Percentiles rank a stretch among this genome's conserved stretches.
phyloP scores from a whole-genome alignment of 2,113 vertebrate species.

The Alces alces region DNA sequence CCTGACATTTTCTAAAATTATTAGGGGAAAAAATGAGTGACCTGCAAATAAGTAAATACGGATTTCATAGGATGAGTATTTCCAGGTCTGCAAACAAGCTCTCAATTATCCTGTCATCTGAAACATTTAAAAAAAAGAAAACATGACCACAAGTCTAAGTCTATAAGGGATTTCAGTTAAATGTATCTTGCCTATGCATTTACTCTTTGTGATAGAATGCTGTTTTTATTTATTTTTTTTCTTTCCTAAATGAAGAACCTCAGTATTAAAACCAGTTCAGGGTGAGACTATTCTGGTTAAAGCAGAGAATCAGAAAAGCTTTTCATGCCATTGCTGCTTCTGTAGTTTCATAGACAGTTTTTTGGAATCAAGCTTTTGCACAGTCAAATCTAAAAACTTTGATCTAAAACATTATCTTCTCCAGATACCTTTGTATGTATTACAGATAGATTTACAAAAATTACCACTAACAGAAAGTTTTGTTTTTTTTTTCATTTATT shows the following conservation, averaged over 20 bases:
- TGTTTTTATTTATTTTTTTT: neutral
- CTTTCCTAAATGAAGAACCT: neutral
- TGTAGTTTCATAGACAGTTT: neutral
- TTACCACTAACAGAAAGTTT: neutral
- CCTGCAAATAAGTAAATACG: neutral
- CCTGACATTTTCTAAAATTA: constrained; percentile 17
- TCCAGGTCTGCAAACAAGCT: constrained; percentile 2
- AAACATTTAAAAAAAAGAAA: neutral
- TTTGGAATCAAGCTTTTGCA: neutral
- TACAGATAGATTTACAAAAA: neutral
- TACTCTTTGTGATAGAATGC: neutral
- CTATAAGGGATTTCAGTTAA: neutral
- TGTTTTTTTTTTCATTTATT: neutral
- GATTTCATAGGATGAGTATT: neutral
- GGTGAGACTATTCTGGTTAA: neutral
- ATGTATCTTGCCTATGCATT: neutral
- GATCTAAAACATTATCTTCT: neutral
- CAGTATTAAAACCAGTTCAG: neutral
- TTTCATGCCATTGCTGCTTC: neutral
- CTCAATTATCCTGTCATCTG: neutral
- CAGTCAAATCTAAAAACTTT: neutral
- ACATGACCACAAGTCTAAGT: neutral
- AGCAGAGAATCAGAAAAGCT: neutral
- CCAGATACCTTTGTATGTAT: neutral
- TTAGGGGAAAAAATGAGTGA: neutral